Percentiles rank a stretch among this genome's conserved stretches.
phyloP scores from a whole-genome alignment of 1,140 invertebrate genomes.

The Pteromalus puparum region DNA sequence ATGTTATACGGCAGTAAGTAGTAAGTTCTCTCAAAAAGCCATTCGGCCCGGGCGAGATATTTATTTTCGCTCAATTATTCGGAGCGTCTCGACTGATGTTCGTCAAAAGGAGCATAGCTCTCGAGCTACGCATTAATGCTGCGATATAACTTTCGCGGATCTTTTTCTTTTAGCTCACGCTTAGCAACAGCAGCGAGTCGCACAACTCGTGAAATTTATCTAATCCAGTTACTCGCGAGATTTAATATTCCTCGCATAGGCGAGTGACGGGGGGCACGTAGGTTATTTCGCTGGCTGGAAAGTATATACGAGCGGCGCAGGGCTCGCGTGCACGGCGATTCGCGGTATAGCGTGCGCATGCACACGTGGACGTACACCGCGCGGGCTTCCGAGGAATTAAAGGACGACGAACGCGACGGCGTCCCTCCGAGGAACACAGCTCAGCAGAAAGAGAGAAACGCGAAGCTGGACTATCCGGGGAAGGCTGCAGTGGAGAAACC shows the following conservation, averaged over 20 bases:
- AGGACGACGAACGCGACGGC: constrained; percentile 53
- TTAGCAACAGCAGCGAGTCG: constrained; percentile 11
- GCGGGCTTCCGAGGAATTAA: constrained; percentile 39
- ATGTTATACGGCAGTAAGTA: no score
- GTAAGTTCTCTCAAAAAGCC: no score
- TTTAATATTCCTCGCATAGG: constrained; percentile 43
- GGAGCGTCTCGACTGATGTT: no score
- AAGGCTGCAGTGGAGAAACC: constrained; percentile 8
- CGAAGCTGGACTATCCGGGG: neutral
- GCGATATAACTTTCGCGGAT: no score
- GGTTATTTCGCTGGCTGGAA: constrained; percentile 34
- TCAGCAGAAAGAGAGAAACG: constrained; percentile 1
- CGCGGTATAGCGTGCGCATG: constrained; percentile 53
- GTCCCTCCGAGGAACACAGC: neutral
- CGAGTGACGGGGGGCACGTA: neutral
- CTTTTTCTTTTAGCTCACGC: neutral
- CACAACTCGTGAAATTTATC: constrained; percentile 51
- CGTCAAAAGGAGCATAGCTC: no score
- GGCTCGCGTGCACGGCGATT: constrained; percentile 63
- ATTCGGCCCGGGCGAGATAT: no score
- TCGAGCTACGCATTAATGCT: no score
- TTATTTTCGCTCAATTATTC: no score
- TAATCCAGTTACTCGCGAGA: constrained; percentile 49
- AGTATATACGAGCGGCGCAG: constrained; percentile 8
- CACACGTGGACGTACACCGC: neutral